Evolutionary conservation across 2,797 vertebrate species (phyloP).

Genomic region (Luscinia luscinia): DNA sequence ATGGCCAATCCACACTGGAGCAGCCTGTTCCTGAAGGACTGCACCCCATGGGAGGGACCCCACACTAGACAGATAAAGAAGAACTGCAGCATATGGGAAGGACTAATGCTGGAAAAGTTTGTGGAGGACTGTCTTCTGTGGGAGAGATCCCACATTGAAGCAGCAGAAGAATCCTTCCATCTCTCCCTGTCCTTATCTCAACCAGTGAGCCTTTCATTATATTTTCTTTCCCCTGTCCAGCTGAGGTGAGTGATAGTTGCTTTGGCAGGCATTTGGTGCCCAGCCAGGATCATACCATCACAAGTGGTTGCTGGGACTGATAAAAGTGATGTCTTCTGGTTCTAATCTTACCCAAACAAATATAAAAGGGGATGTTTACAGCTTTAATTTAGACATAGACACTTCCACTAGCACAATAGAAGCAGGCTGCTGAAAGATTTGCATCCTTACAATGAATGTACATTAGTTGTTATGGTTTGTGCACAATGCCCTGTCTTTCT

Average conservation of each 20-base stretch:
- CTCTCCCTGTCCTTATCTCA: neutral
- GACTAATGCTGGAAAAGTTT: neutral
- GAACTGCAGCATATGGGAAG: neutral
- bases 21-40: neutral
- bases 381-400: neutral
- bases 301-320: neutral
- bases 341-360: neutral
- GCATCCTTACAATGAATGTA: neutral
- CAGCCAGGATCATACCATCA: neutral
- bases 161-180: neutral
- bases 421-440: neutral
- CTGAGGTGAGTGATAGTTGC: neutral
- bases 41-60: neutral
- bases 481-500: neutral
- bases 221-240: neutral
- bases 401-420: neutral
- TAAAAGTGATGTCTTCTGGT: neutral
- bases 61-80: neutral
- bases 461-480: neutral
- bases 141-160: neutral
- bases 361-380: neutral
- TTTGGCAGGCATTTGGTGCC: neutral
- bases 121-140: accelerated
- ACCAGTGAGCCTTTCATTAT: neutral
- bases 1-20: neutral